phyloP scores from a whole-genome alignment of 1,140 invertebrate genomes.

The Batillaria attramentaria region DNA sequence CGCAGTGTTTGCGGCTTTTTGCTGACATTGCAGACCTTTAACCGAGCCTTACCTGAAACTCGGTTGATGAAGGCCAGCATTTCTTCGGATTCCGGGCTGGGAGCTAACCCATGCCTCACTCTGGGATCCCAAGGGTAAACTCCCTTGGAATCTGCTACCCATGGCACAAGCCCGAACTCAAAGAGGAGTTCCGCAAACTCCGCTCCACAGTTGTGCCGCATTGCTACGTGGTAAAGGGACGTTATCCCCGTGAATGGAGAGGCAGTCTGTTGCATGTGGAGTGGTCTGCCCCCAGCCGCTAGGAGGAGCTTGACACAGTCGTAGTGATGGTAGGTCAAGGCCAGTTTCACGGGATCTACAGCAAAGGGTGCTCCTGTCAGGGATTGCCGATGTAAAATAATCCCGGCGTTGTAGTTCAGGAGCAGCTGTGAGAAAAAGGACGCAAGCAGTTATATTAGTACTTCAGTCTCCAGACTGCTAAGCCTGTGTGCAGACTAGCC shows the following conservation, averaged over 20 bases:
- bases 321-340: conserved; percentile 39
- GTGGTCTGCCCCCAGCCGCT: not conserved
- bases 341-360: conserved; percentile 29
- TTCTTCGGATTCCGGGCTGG: not conserved
- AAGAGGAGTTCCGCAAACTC: conserved; percentile 32
- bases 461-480: too few relatives aligned
- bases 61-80: conserved; percentile 3
- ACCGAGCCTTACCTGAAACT: conserved; percentile 16
- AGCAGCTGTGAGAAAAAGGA: conserved; percentile 22
- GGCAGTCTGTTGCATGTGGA: not conserved
- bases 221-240: conserved; percentile 33
- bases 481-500: too few relatives aligned
- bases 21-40: not conserved
- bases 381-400: not conserved
- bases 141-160: conserved; percentile 15
- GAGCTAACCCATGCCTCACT: not conserved
- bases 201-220: conserved; percentile 24
- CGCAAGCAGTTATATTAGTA: too few relatives aligned
- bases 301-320: conserved; percentile 36
- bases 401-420: conserved; percentile 13
- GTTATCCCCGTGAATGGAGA: not conserved
- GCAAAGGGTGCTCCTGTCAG: not conserved
- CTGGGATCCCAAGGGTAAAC: conserved; percentile 31
- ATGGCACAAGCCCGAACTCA: conserved; percentile 37
- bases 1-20: too few relatives aligned